These are phyloP conservation scores for Paracyclopina nana DNA, from an alignment of 1,140 invertebrate genomes.

Conservation along the genomic window DNA sequence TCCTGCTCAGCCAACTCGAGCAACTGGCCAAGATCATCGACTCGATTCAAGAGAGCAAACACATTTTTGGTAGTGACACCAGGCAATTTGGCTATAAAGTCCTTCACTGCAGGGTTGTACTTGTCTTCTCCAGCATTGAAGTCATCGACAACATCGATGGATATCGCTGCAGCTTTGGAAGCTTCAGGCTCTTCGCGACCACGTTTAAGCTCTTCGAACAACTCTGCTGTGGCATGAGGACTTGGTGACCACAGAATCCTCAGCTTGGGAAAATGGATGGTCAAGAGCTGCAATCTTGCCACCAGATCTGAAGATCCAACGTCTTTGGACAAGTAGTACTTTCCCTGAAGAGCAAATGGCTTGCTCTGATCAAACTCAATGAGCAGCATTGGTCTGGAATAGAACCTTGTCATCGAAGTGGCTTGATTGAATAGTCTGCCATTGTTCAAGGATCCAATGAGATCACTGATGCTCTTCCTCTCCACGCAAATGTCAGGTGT, in stretches of 20 bases:
- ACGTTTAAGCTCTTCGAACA: constrained; percentile 54
- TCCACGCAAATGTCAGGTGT: constrained; percentile 91
- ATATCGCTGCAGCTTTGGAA: constrained; percentile 17
- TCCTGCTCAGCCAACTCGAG: constrained; percentile 32
- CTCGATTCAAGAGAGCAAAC: constrained; percentile 49
- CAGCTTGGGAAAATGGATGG: constrained; percentile 77
- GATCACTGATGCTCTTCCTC: constrained; percentile 87
- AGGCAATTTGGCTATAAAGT: constrained; percentile 73
- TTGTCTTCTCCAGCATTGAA: constrained; percentile 33
- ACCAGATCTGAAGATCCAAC: constrained; percentile 51
- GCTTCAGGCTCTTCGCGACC: constrained; percentile 17
- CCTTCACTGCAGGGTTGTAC: constrained; percentile 52
- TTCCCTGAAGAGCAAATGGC: constrained; percentile 58
- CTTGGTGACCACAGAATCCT: constrained; percentile 85
- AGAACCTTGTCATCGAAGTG: constrained; percentile 66
- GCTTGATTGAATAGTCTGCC: constrained; percentile 90
- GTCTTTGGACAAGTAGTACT: constrained; percentile 27
- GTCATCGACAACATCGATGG: constrained; percentile 30
- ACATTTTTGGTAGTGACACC: constrained; percentile 76
- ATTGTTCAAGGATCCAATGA: constrained; percentile 83
- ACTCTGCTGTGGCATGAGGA: constrained; percentile 78
- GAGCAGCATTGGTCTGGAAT: constrained; percentile 68
- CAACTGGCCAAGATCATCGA: constrained; percentile 40
- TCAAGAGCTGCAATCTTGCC: constrained; percentile 54
- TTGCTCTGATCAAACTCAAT: constrained; percentile 93